phyloP scores from a whole-genome alignment of 1,140 invertebrate species.

The Conopomorpha cramerella region DNA sequence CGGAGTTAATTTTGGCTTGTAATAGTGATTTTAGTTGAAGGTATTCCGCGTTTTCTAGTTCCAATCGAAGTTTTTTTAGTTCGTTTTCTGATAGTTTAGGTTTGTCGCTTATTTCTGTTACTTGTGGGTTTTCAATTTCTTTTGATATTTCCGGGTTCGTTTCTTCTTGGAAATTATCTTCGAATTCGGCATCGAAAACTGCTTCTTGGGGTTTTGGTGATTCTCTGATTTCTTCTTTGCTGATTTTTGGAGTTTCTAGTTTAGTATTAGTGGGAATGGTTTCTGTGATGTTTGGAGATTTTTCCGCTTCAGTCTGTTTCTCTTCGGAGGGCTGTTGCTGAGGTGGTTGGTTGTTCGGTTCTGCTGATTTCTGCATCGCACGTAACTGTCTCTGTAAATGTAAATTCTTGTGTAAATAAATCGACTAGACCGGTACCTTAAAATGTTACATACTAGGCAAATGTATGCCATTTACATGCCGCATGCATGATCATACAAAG shows the following conservation, averaged over 20 bases:
- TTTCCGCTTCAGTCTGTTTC: slow-evolving; percentile 33
- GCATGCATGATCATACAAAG: no score
- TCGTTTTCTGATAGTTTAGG: slow-evolving; percentile 60
- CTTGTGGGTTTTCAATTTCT: no score
- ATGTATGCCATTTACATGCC: no score
- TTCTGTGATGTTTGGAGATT: slow-evolving; percentile 12
- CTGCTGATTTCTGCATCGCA: slow-evolving; percentile 70
- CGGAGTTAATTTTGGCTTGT: slow-evolving; percentile 67
- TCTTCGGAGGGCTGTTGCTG: slow-evolving; percentile 57
- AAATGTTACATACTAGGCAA: no score
- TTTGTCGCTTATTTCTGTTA: slow-evolving; percentile 36
- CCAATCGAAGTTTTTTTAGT: slow-evolving; percentile 63
- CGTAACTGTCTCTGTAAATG: slow-evolving; percentile 70
- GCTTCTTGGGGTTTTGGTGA: slow-evolving; percentile 1
- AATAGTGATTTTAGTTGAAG: slow-evolving; percentile 67
- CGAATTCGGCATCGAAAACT: slow-evolving; percentile 50
- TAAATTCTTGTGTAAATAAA: no score
- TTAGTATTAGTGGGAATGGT: slow-evolving; percentile 8
- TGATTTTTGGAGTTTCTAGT: neutral
- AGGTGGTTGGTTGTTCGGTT: slow-evolving; percentile 56
- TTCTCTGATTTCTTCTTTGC: slow-evolving; percentile 5
- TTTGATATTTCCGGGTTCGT: slow-evolving; percentile 8
- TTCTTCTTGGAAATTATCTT: slow-evolving; percentile 43
- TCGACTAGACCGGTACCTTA: no score
- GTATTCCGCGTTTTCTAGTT: slow-evolving; percentile 70